phyloP scores from a whole-genome alignment of 2,888 invertebrate species.

The Drosophila sordidapex region DNA sequence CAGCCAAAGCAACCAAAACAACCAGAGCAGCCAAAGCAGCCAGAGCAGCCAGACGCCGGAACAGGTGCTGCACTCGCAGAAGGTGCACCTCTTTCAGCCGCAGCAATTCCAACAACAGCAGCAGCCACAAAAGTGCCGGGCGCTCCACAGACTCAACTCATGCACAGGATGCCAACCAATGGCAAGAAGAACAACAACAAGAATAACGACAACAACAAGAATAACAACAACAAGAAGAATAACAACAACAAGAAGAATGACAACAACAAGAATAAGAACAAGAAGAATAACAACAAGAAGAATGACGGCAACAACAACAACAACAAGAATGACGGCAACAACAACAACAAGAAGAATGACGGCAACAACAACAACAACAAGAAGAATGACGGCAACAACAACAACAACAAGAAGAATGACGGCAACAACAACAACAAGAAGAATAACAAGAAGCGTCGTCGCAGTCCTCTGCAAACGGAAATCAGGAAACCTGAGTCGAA shows the following conservation, averaged over 20 bases:
- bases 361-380: no score
- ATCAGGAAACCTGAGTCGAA: neutral
- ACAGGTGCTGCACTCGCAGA: neutral
- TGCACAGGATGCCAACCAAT: neutral
- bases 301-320: neutral
- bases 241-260: neutral
- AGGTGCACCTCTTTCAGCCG: neutral
- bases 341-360: neutral
- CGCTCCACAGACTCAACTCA: neutral
- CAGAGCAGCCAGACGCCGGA: neutral
- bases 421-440: neutral
- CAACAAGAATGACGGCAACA: neutral
- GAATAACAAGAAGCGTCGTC: neutral
- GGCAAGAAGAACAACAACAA: neutral
- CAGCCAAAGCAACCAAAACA: no score
- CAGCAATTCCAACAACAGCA: slow-evolving; percentile 6
- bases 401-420: neutral
- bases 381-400: neutral
- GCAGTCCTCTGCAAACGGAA: no score
- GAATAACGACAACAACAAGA: neutral
- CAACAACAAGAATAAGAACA: neutral
- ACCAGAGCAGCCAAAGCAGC: neutral
- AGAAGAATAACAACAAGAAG: neutral
- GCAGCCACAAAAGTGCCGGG: neutral
- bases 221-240: no score